These are phyloP conservation scores for Pheosia tremula DNA, from an alignment of 2,888 invertebrate species.

Conservation along the genomic window DNA sequence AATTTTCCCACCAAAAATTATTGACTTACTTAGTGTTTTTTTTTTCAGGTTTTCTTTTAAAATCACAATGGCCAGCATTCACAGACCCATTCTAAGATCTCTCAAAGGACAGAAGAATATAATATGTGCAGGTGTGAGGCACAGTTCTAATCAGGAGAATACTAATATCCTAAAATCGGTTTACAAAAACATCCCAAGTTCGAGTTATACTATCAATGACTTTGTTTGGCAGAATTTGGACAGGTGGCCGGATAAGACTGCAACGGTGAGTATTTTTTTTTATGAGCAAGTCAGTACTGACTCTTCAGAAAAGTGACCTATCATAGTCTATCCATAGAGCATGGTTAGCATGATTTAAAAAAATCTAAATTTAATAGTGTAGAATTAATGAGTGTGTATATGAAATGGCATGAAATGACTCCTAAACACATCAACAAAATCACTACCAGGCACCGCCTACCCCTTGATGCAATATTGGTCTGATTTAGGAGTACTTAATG, in stretches of 20 bases:
- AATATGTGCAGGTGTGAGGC: conserved; percentile 29
- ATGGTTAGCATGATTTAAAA: too few relatives aligned
- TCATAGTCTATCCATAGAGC: too few relatives aligned
- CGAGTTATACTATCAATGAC: conserved; percentile 83
- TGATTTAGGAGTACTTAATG: too few relatives aligned
- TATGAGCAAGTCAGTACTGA: too few relatives aligned
- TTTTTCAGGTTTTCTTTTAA: conserved; percentile 9
- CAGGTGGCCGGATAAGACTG: conserved; percentile 87
- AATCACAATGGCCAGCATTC: conserved; percentile 24
- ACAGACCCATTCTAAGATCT: conserved; percentile 24
- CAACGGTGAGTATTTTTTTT: conserved; percentile 81
- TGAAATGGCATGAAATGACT: too few relatives aligned
- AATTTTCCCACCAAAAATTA: background rate
- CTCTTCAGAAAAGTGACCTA: too few relatives aligned
- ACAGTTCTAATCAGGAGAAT: conserved; percentile 45
- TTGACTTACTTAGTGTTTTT: background rate
- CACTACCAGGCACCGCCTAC: too few relatives aligned
- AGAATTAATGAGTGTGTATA: too few relatives aligned
- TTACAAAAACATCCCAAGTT: conserved; percentile 71
- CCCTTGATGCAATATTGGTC: too few relatives aligned
- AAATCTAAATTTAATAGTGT: too few relatives aligned
- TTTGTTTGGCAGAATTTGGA: conserved; percentile 86
- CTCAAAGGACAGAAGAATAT: conserved; percentile 24
- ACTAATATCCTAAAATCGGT: conserved; percentile 74
- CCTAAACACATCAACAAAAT: too few relatives aligned